phyloP scores from a whole-genome alignment of 1,140 invertebrate species.

The Contarinia nasturtii region DNA sequence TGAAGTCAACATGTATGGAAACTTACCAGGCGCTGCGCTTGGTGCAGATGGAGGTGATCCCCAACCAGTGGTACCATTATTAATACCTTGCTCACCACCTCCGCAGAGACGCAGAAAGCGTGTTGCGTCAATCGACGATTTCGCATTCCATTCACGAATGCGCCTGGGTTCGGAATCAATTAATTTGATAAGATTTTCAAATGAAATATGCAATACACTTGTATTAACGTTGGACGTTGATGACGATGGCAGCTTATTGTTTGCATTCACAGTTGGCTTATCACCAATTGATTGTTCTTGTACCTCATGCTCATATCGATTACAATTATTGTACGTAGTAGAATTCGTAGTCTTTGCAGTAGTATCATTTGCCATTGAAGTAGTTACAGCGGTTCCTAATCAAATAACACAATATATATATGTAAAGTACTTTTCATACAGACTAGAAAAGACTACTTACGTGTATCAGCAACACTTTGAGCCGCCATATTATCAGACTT shows the following conservation, averaged over 20 bases:
- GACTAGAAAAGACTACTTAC: background rate
- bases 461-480: background rate
- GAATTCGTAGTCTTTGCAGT: background rate
- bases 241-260: background rate
- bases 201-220: background rate
- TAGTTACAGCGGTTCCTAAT: background rate
- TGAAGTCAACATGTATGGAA: background rate
- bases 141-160: too few relatives aligned
- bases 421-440: background rate
- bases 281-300: background rate
- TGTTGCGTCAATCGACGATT: constrained; percentile 25
- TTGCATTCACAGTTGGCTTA: background rate
- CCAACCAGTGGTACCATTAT: constrained; percentile 51
- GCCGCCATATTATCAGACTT: background rate
- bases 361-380: background rate
- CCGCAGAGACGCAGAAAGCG: constrained; percentile 40
- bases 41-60: constrained; percentile 42
- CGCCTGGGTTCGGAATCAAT: background rate
- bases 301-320: too few relatives aligned
- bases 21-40: too few relatives aligned
- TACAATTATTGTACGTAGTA: too few relatives aligned
- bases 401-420: background rate
- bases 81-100: constrained; percentile 59
- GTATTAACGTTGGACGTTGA: background rate
- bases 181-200: background rate